Evolutionary conservation across 2,888 invertebrate species (phyloP).

Genomic region (Thymelicus acteon): DNA sequence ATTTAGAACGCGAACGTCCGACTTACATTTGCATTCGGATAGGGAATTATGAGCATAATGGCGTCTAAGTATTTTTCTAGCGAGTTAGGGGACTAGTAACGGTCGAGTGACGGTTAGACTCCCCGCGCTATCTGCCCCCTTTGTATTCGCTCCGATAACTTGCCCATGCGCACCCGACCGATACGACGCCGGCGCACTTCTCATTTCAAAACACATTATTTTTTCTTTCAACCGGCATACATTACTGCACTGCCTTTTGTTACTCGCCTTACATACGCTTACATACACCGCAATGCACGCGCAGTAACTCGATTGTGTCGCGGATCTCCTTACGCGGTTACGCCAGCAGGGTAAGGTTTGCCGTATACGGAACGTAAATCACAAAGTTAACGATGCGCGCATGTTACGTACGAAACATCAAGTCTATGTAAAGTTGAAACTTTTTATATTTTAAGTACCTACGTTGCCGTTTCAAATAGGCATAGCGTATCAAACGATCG

Average conservation of each 20-base stretch:
- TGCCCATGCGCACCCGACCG: constrained; percentile 84
- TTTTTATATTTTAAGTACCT: constrained; percentile 40
- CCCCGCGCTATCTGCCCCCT: constrained; percentile 84
- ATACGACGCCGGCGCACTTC: constrained; percentile 76
- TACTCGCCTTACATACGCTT: constrained; percentile 46
- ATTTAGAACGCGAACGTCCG: constrained; percentile 62
- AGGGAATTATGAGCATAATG: constrained; percentile 67
- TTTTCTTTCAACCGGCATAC: constrained; percentile 64
- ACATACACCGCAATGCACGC: constrained; percentile 65
- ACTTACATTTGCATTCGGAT: constrained; percentile 60
- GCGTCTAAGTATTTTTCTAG: constrained; percentile 82
- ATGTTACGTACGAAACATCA: constrained; percentile 64
- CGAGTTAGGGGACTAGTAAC: constrained; percentile 80
- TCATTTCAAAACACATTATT: constrained; percentile 74
- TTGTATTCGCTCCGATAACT: constrained; percentile 85
- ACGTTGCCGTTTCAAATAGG: constrained; percentile 31
- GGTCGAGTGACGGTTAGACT: constrained; percentile 83
- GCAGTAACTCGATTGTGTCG: constrained; percentile 42
- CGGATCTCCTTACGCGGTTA: constrained; percentile 48
- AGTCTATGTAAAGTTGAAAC: constrained; percentile 56
- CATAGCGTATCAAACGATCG: constrained; percentile 40
- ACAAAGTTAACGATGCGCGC: constrained; percentile 75
- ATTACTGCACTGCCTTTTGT: constrained; percentile 65
- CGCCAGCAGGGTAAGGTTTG: constrained; percentile 67
- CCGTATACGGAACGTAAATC: constrained; percentile 67